Evolutionary conservation across 2,888 invertebrate species (phyloP).

Genomic region (Amphipyra berbera): DNA sequence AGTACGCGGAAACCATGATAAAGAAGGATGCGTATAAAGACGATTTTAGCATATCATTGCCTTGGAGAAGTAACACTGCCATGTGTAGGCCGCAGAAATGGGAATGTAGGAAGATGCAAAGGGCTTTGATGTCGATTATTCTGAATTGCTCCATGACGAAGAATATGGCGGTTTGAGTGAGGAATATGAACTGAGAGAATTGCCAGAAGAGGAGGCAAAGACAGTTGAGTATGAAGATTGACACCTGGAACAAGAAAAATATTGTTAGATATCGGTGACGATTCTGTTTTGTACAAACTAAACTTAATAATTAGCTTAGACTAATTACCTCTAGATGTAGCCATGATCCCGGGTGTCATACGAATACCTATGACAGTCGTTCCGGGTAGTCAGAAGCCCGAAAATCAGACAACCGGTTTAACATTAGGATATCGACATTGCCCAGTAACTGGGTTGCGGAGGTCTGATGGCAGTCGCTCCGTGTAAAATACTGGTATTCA

Average conservation of each 20-base stretch:
- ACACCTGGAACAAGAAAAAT: constrained; percentile 69
- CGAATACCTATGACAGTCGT: too few species aligned
- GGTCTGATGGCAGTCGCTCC: too few species aligned
- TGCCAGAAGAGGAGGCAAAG: constrained; percentile 92
- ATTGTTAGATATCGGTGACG: not conserved
- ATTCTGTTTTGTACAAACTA: too few species aligned
- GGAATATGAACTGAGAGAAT: constrained; percentile 95
- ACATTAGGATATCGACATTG: too few species aligned
- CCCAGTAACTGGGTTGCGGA: too few species aligned
- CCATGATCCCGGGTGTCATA: too few species aligned
- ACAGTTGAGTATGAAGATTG: constrained; percentile 79
- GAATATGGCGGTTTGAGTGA: constrained; percentile 93
- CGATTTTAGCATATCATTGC: constrained; percentile 85
- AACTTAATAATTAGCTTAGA: too few species aligned
- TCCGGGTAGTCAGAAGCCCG: too few species aligned
- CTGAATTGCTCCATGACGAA: constrained; percentile 92
- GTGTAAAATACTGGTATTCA: too few species aligned
- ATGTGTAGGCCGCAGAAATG: constrained; percentile 84
- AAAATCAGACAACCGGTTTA: too few species aligned
- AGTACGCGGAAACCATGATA: constrained; percentile 75
- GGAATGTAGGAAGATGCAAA: constrained; percentile 79
- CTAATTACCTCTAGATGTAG: too few species aligned
- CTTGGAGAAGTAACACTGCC: constrained; percentile 79
- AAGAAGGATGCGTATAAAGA: constrained; percentile 87
- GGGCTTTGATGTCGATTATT: constrained; percentile 82